Percentiles rank a stretch among this genome's conserved stretches.
Conservation (phyloP, 2,113 vertebrate genomes). For the Procavia capensis region DNA sequence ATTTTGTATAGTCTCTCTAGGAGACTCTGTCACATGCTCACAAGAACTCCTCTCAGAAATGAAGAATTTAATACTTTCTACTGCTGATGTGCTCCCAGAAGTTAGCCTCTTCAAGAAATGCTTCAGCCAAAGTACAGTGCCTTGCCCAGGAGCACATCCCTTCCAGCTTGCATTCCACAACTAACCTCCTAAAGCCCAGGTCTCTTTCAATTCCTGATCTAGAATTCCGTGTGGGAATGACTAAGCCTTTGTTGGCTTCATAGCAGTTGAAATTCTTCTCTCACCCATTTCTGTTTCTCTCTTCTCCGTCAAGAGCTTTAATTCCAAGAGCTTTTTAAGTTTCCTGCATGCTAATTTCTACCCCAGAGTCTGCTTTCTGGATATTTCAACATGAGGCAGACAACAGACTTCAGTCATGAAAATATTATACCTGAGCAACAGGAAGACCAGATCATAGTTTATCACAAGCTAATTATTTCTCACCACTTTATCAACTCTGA, state of each 20-base stretch:
- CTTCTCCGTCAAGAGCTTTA: not conserved
- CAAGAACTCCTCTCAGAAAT: not conserved
- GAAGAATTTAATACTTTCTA: too few species aligned
- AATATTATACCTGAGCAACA: not conserved
- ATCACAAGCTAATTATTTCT: not conserved
- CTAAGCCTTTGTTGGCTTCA: not conserved
- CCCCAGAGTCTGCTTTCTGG: too few species aligned
- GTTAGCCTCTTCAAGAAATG: not conserved
- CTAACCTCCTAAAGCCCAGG: not conserved
- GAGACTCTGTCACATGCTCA: not conserved
- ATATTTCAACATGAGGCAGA: not conserved
- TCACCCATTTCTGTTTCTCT: not conserved
- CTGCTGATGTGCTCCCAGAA: not conserved
- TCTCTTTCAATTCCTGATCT: not conserved
- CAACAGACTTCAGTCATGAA: not conserved
- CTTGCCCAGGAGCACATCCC: not conserved
- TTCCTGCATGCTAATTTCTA: not conserved
- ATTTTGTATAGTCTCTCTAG: not conserved
- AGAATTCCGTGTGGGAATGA: not conserved
- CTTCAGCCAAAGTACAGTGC: not conserved
- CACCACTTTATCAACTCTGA: not conserved
- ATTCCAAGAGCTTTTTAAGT: not conserved
- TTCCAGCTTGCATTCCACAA: not conserved
- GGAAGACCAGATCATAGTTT: not conserved
- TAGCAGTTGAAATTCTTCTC: not conserved